Conservation (phyloP, 1,140 invertebrate genomes). For the Hycleus cichorii region DNA sequence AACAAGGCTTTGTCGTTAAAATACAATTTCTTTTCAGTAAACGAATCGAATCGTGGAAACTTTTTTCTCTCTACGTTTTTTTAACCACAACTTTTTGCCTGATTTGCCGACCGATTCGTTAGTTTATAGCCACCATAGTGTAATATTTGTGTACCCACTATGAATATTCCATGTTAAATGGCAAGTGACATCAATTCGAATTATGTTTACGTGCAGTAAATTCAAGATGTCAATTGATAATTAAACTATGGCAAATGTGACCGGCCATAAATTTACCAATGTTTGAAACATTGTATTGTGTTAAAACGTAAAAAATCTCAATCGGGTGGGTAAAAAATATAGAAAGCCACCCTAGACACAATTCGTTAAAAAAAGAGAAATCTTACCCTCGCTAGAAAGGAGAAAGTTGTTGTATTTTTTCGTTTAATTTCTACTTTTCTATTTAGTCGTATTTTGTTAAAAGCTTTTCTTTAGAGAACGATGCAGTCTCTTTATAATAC, state of each 20-base stretch:
- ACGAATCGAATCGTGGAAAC: too few relatives aligned
- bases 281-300: too few relatives aligned
- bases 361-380: slow-evolving; percentile 2
- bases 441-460: too few relatives aligned
- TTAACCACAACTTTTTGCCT: too few relatives aligned
- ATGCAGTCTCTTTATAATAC: too few relatives aligned
- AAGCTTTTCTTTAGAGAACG: too few relatives aligned
- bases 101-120: too few relatives aligned
- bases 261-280: neutral
- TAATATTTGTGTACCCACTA: neutral
- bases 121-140: too few relatives aligned
- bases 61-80: neutral
- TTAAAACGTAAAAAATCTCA: too few relatives aligned
- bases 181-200: slow-evolving; percentile 21
- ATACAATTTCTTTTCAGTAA: too few relatives aligned
- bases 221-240: slow-evolving; percentile 32
- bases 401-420: slow-evolving; percentile 5
- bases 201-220: slow-evolving; percentile 28
- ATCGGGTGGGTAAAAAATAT: too few relatives aligned
- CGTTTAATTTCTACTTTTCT: slow-evolving; percentile 5
- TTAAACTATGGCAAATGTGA: slow-evolving; percentile 11
- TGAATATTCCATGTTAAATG: slow-evolving; percentile 9
- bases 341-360: neutral
- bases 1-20: too few relatives aligned
- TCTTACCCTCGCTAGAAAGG: neutral